These are phyloP conservation scores for Meiosimyza platycephala DNA, from an alignment of 2,888 invertebrate genomes.

Conservation along the genomic window DNA sequence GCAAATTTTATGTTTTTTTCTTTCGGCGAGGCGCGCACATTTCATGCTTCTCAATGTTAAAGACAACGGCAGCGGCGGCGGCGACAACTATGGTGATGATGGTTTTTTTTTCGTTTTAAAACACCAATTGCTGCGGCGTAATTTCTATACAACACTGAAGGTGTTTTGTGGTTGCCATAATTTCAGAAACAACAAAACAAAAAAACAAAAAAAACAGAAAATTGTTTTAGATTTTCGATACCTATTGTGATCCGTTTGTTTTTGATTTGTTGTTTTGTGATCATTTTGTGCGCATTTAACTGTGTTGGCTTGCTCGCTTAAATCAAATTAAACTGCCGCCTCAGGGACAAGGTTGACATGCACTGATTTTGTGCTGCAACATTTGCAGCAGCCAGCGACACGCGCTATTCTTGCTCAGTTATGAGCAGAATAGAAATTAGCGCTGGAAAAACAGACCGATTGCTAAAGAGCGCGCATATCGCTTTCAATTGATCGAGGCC, in stretches of 20 bases:
- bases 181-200: background rate
- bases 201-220: no score
- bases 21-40: background rate
- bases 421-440: no score
- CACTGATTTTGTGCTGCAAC: slow-evolving; percentile 11
- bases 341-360: slow-evolving; percentile 25
- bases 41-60: background rate
- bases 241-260: no score
- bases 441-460: no score
- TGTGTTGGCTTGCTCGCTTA: background rate
- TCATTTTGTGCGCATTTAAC: background rate
- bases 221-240: no score
- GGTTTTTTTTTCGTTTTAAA: no score
- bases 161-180: background rate
- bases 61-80: no score
- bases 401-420: background rate
- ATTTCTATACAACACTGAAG: background rate
- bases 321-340: slow-evolving; percentile 4
- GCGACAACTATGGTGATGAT: no score
- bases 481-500: background rate
- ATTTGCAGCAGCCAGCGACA: background rate
- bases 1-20: slow-evolving; percentile 15
- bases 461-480: no score
- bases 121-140: background rate
- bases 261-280: no score